Percentiles rank a stretch among this genome's conserved stretches.
Evolutionary conservation across 2,113 vertebrate genomes (phyloP).

Genomic region (Antigone vipio): DNA sequence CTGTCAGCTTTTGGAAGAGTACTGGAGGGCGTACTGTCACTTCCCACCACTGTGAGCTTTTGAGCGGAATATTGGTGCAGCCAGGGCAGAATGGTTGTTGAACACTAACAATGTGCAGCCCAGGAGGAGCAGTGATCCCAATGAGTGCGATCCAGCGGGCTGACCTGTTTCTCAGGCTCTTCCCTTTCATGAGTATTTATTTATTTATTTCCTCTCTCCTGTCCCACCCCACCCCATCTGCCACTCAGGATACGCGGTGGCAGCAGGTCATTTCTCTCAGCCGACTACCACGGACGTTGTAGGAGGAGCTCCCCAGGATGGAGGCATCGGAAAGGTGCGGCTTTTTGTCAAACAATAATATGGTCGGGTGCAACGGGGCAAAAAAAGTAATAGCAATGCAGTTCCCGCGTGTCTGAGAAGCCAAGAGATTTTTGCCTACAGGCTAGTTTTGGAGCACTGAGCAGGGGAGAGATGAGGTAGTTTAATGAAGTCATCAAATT

Average conservation of each 20-base stretch:
- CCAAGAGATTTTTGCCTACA: not conserved
- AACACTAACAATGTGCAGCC: not conserved
- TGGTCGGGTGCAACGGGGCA: not conserved
- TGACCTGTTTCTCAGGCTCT: not conserved
- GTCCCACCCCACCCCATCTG: not conserved
- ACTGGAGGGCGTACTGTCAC: not conserved
- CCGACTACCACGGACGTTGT: slow-evolving; percentile 83
- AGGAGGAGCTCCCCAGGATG: slow-evolving; percentile 95
- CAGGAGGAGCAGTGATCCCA: not conserved
- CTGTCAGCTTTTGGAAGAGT: not conserved
- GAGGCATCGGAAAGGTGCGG: slow-evolving; percentile 89
- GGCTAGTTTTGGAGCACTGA: not conserved
- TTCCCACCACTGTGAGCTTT: not conserved
- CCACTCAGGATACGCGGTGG: slow-evolving; percentile 88
- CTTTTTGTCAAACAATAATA: not conserved
- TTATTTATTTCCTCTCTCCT: not conserved
- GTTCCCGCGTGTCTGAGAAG: not conserved
- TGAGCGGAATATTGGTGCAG: not conserved
- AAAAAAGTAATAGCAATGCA: not conserved
- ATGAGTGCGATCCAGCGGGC: not conserved
- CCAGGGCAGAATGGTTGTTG: not conserved
- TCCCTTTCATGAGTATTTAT: not conserved
- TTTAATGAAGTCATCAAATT: not conserved
- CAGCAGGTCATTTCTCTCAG: slow-evolving; percentile 93
- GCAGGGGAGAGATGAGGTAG: not conserved